Base-by-base conservation (phyloP, 2,113 vertebrate species). In the Oryzias melastigma region DNA sequence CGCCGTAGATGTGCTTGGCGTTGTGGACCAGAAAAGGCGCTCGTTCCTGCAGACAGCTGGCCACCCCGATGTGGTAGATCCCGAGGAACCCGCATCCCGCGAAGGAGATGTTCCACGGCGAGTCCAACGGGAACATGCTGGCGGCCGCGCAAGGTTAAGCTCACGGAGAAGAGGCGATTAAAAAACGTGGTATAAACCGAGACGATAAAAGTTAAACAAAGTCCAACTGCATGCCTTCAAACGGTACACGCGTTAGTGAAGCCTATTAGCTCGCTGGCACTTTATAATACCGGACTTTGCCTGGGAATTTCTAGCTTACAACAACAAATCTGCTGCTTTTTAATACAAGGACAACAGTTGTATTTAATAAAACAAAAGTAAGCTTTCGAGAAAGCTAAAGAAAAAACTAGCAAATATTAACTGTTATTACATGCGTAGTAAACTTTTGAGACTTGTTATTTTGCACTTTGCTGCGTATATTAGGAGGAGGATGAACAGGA, bases 41-140 rank as follows among this genome's bases (percentile, higher is more conserved):
- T 40, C 93, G 94, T 51, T 98, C 95, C 75, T 89, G 86, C 52
- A 99, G 91, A 81, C 95, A 97, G 87, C 95, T 96, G 70, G 95
- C 96, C 3, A 98, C 97, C 1, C 97, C 97, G 62, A 99, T 24
- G 71, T 99, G 96, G 85, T 99, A 99, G 71, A 98, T 91, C 2
- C 97, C 97, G 22, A 99, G 87, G 83, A 99, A 99, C 1, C 97
- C 96, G 53, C 97, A 99, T 22, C 97, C 97, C 2, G 97, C 96
- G 76, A 99, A 99, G 20, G 97, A 99, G 77, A 98, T 96, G 83
- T 94, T 98, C 97, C 97, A 99, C 14, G 92, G 86, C 41, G 94
- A 86, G 80, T 96, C 95, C 61, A 68, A 65, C 13, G 94, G 94
- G 65, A 98, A 96, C 97, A 99, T 99, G 40, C 73, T 87, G 82